phyloP scores from a whole-genome alignment of 2,888 invertebrate genomes.

The Syritta pipiens region DNA sequence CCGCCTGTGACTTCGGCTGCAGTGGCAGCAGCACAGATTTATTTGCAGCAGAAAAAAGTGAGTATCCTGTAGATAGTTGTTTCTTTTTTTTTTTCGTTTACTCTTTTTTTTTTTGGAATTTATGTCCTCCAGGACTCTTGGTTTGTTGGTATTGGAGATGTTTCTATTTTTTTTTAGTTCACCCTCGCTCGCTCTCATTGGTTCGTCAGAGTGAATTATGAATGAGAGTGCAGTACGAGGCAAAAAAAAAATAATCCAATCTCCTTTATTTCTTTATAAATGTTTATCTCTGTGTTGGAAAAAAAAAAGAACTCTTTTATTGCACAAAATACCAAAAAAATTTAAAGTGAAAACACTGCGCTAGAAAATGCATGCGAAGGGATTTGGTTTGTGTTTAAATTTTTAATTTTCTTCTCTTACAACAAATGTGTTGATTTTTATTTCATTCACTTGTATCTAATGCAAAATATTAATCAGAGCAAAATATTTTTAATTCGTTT shows the following conservation, averaged over 20 bases:
- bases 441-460: constrained; percentile 21
- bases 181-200: not conserved
- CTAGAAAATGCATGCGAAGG: constrained; percentile 68
- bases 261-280: too few relatives aligned
- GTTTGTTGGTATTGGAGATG: constrained; percentile 18
- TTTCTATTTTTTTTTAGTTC: constrained; percentile 5
- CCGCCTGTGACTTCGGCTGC: constrained; percentile 72
- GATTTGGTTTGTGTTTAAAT: constrained; percentile 17
- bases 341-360: constrained; percentile 4
- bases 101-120: constrained; percentile 61
- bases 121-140: constrained; percentile 17
- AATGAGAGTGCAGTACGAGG: constrained; percentile 7
- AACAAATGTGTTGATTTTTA: constrained; percentile 10
- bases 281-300: not conserved
- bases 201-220: constrained; percentile 42
- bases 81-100: constrained; percentile 19
- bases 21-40: constrained; percentile 75
- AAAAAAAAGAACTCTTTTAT: constrained; percentile 17
- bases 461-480: not conserved
- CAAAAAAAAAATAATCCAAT: too few relatives aligned
- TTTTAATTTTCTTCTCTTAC: constrained; percentile 14
- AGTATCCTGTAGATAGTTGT: constrained; percentile 68
- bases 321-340: constrained; percentile 23
- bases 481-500: not conserved
- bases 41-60: constrained; percentile 78